Base-by-base conservation (phyloP, 2,888 invertebrate genomes). In the Lasioglossum calceatum region DNA sequence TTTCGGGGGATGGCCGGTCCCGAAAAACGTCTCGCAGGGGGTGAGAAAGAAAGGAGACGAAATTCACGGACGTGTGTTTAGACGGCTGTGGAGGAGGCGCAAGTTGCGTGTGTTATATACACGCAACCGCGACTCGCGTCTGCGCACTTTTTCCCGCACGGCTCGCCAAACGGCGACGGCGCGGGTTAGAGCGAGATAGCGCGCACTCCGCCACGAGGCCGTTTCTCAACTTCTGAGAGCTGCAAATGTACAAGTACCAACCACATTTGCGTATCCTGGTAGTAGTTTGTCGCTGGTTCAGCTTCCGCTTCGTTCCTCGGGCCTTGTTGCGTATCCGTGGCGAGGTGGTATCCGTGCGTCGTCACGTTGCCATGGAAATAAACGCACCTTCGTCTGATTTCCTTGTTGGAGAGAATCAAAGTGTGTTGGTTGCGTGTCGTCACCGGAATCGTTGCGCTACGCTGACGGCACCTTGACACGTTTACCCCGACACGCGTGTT, bases 391-490 rank as follows among this genome's bases (percentile, higher is more conserved):
- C 87, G 84, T 77, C 74, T 14, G 84, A 87, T 79, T 87, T 87
- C 87, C 84, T 87, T 81, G 87, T 87, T 71, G 84, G 39, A 39
- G 70, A 39, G 70, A 47, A 73, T 84, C 75, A 72, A 67, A 78
- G 83, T 77, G 87, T 79, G 78, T 77, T 70, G 70, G 64, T 39
- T 54, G 88, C 77, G 90, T 87, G 84, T 83, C 84, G 84, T 83
- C 85, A 84, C 85, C 82, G 81, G 80, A 87, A 89, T 88, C 83
- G 89, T 90, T 85, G 76, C 81, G 85, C 89, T 89, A 90, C 84
- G 89, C 87, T 76, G 89, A 86, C 88, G 88, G 89, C 88, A 92
- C 93, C 92, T 92, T 92, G 93, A 93, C 93, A 92, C 93, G 92
- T 93, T 93, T 92, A 91, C 92, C 90, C 92, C 90, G 84, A 82